phyloP scores from a whole-genome alignment of 2,888 invertebrate genomes.

The Listrodromus nycthemerus region DNA sequence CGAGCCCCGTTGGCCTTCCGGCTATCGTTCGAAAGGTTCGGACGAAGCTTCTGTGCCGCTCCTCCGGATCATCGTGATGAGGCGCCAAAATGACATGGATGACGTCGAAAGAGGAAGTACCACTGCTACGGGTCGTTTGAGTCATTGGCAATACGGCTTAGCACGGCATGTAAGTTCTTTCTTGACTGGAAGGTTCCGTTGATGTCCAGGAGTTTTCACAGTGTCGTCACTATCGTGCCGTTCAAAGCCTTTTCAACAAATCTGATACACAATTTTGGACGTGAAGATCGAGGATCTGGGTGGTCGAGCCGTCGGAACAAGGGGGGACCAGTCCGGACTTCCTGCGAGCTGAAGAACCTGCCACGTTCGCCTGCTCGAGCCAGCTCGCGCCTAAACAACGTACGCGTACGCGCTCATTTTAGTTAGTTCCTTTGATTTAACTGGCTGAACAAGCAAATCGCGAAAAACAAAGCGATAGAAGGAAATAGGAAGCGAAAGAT shows the following conservation, averaged over 20 bases:
- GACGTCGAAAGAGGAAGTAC: background rate
- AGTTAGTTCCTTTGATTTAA: slow-evolving; percentile 73
- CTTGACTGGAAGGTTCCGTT: background rate
- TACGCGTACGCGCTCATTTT: slow-evolving; percentile 2
- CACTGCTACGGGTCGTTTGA: background rate
- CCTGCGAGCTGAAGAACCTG: background rate
- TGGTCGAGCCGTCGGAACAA: background rate
- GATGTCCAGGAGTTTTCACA: background rate
- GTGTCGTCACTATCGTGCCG: background rate
- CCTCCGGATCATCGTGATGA: background rate
- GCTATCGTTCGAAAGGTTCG: slow-evolving; percentile 23
- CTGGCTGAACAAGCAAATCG: slow-evolving; percentile 76
- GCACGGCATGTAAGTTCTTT: background rate
- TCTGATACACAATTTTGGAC: background rate
- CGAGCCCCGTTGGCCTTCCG: slow-evolving; percentile 28
- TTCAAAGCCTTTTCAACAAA: background rate
- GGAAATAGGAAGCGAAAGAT: slow-evolving; percentile 8
- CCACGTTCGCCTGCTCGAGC: background rate
- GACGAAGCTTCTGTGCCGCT: background rate
- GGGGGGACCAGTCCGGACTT: background rate
- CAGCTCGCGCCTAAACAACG: background rate
- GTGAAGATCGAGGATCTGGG: background rate
- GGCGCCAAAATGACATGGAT: background rate
- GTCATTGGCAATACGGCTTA: background rate
- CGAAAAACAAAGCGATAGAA: slow-evolving; percentile 71